Evolutionary conservation across 2,113 vertebrate species (phyloP), one percentile per base, ranked within the genome.

Genomic region (Carassius carassius): DNA sequence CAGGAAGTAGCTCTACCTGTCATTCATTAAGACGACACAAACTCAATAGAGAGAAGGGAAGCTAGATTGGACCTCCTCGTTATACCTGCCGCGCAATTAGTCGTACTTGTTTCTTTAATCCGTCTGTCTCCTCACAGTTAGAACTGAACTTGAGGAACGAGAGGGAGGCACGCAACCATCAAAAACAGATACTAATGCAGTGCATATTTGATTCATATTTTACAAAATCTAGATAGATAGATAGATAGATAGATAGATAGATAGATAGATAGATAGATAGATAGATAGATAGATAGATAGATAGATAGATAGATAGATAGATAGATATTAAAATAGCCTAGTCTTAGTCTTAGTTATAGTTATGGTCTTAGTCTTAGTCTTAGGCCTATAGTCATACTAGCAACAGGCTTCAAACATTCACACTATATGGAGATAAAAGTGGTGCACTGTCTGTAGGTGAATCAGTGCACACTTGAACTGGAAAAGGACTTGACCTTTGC

Each of bases 401-500:
- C 29, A 29, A 29, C 29, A 37, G 2, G 67, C 60, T 63, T 25
- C 23, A 63, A 19, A 70, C 4, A 29, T 76, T 4, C 35, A 29
- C 25, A 29, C 7, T 78, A 37, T 78, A 37, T 6, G 80, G 35
- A 23, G 32, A 44, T 70, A 37, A 41, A 41, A n/a, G 77, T 23
- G 60, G 35, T 86, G 25, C 65, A 23, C 49, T 19, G 37, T 78
- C 35, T 94, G 94, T 96, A 96, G 96, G 96, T 97, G 96, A 98
- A 98, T 97, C 96, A 95, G 94, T 95, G 94, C 95, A 96, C 95
- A 97, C 96, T 97, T 96, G 94, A 96, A 94, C 95, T 96, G 96
- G 92, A 96, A 98, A 95, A 96, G 95, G 96, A 97, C 96, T 97
- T 99, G 98, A 99, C 97, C 97, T 98, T 96, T 96, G 97, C 95